These are phyloP conservation scores for Scolopax mira DNA, from an alignment of 2,113 vertebrate genomes.

Conservation along the genomic window DNA sequence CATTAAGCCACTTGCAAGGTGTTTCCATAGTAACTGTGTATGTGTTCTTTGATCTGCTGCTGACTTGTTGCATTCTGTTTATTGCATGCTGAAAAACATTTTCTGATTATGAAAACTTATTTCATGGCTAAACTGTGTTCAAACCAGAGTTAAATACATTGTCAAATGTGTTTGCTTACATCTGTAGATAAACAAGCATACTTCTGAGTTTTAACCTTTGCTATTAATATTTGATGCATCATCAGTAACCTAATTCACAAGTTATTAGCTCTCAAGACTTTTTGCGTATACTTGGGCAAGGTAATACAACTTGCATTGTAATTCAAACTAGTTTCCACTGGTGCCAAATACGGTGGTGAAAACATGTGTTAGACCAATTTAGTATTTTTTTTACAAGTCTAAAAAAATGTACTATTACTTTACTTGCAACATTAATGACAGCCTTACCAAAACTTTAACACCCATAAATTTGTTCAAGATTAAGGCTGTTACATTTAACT, in stretches of 20 bases:
- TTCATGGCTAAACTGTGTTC: not conserved
- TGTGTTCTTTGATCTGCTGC: slow-evolving; percentile 10
- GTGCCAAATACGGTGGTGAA: not conserved
- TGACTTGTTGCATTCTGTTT: not conserved
- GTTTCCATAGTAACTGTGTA: not conserved
- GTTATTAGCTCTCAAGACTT: not conserved
- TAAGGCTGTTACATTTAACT: not conserved
- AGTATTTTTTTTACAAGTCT: not conserved
- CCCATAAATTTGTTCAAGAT: not conserved
- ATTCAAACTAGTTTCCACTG: not conserved
- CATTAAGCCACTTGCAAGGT: slow-evolving; percentile 12
- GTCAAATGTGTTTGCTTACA: not conserved
- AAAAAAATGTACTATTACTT: not conserved
- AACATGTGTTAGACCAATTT: not conserved
- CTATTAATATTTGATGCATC: not conserved
- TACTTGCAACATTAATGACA: not conserved
- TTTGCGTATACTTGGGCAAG: not conserved
- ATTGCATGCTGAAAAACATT: not conserved
- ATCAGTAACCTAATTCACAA: not conserved
- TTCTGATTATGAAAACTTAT: not conserved
- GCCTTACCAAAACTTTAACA: not conserved
- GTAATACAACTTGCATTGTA: not conserved
- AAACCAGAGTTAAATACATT: not conserved
- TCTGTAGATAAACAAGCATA: not conserved
- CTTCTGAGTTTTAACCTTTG: not conserved